A percentile compares a stretch with the other conserved stretches of the same genome.
These are phyloP conservation scores for Arnoldichthys spilopterus DNA, from an alignment of 2,797 vertebrate genomes.

Conservation along the genomic window DNA sequence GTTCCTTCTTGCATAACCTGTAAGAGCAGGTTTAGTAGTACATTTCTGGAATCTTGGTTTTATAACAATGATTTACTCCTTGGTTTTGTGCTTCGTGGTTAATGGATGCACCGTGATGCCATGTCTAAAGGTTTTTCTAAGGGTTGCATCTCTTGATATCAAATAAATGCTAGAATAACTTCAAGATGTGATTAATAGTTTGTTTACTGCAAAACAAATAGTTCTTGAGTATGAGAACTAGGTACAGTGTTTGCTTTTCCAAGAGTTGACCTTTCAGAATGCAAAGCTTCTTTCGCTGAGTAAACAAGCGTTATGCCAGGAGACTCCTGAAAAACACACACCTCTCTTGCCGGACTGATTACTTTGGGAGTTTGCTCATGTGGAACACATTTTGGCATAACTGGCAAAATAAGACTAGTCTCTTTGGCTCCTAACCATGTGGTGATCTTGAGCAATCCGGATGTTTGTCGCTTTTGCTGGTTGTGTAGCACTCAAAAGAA, in stretches of 20 bases:
- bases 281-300: background rate
- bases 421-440: background rate
- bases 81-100: background rate
- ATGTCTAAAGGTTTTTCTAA: background rate
- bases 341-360: constrained; percentile 3
- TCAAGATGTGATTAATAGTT: background rate
- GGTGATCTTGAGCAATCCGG: background rate
- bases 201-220: background rate
- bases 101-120: background rate
- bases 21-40: too few relatives aligned
- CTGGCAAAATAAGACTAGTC: background rate
- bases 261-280: background rate
- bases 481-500: background rate
- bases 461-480: background rate
- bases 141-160: background rate
- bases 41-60: too few relatives aligned
- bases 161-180: background rate
- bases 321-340: constrained; percentile 4
- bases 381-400: background rate
- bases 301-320: background rate
- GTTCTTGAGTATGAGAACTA: background rate
- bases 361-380: background rate
- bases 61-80: too few relatives aligned
- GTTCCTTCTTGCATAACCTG: too few relatives aligned
- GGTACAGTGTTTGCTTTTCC: background rate